A percentile compares a stretch with the other conserved stretches of the same genome.
These are phyloP conservation scores for Amblyteles armatorius DNA, from an alignment of 2,888 invertebrate species.

Conservation along the genomic window DNA sequence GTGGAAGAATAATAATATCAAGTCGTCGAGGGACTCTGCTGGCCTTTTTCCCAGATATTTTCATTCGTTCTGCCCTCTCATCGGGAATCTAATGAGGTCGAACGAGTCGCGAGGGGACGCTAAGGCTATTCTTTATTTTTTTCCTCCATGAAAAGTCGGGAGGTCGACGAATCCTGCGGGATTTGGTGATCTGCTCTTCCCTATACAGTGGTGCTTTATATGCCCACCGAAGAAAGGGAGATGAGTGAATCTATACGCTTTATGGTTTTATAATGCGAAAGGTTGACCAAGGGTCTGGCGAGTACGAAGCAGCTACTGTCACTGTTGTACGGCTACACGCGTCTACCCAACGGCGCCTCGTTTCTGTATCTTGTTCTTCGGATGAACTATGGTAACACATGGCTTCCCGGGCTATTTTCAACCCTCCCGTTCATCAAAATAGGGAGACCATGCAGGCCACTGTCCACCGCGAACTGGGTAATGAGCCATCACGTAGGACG, in stretches of 20 bases:
- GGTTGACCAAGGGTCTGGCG: constrained; percentile 76
- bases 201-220: constrained; percentile 47
- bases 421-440: constrained; percentile 62
- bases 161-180: constrained; percentile 62
- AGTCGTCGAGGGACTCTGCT: constrained; percentile 43
- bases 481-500: constrained; percentile 81
- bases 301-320: constrained; percentile 70
- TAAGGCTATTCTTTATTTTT: constrained; percentile 61
- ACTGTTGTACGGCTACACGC: constrained; percentile 8
- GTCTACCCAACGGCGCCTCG: constrained; percentile 65
- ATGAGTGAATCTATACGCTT: constrained; percentile 75
- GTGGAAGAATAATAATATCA: constrained; percentile 26
- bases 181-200: constrained; percentile 37
- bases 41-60: constrained; percentile 58
- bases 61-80: constrained; percentile 63
- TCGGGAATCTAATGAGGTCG: constrained; percentile 71
- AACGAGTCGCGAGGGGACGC: constrained; percentile 68
- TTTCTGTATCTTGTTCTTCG: constrained; percentile 23
- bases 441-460: constrained; percentile 69
- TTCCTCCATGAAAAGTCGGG: constrained; percentile 55
- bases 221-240: constrained; percentile 64
- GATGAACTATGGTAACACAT: constrained; percentile 58
- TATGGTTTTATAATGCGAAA: constrained; percentile 83
- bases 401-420: constrained; percentile 63
- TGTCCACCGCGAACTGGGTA: constrained; percentile 79